These are phyloP conservation scores for Nasonia giraulti DNA, from an alignment of 1,140 invertebrate species.

Conservation along the genomic window DNA sequence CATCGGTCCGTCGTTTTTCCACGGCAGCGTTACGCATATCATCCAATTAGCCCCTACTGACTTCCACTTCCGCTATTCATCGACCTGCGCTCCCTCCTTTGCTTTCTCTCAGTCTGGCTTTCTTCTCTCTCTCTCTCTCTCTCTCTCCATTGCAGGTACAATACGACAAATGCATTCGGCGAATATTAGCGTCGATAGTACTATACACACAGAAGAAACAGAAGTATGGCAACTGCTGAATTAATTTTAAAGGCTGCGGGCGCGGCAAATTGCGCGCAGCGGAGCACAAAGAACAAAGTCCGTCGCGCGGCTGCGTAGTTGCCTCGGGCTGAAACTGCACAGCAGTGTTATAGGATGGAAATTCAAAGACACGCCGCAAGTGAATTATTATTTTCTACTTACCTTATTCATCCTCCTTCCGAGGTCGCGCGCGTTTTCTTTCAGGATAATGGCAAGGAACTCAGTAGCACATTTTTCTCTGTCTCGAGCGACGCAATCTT, in stretches of 20 bases:
- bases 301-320: no score
- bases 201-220: no score
- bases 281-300: background rate
- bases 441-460: background rate
- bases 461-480: background rate
- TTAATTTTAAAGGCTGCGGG: background rate
- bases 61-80: background rate
- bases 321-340: background rate
- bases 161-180: no score
- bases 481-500: background rate
- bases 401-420: background rate
- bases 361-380: background rate
- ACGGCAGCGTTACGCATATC: background rate
- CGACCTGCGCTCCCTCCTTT: background rate
- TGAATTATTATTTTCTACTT: conserved; percentile 5
- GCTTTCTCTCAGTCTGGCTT: background rate
- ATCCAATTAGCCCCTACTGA: conserved; percentile 18
- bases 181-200: no score
- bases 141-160: no score
- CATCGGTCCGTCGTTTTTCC: background rate
- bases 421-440: background rate
- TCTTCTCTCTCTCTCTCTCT: background rate
- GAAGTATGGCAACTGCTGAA: background rate
- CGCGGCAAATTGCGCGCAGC: background rate
- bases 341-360: background rate